Base-by-base conservation (phyloP, 2,113 vertebrate species). In the Aramus guarauna region DNA sequence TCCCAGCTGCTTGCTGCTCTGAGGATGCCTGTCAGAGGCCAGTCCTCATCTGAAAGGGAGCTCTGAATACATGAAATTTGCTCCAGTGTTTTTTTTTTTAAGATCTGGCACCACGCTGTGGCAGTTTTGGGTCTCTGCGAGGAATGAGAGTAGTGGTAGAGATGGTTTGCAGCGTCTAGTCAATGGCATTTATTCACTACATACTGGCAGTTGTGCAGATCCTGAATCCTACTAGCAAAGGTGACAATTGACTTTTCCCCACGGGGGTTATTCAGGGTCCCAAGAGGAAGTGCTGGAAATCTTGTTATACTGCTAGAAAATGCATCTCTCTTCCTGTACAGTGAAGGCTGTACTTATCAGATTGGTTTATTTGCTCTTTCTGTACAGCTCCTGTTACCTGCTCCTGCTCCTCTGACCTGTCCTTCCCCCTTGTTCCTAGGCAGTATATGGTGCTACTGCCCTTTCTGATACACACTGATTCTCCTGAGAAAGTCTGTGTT, bases 391-490 rank as follows among this genome's bases (percentile, higher is more conserved):
- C 56, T 52, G 11, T 76, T 76, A 37, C n/a, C 29, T 73, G 15
- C 60, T 86, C 43, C 34, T 62, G 41, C 29, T 53, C 5, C 15
- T 91, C 75, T 96, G 41, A 95, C 58, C 20, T 36, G 22, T 27
- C 16, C 14, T 56, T 63, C 21, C 66, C 19, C 39, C 23, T 5
- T 64, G 4, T 90, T 75, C 12, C 23, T 83, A 98, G 98, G 79
- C 96, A 98, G 34, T 98, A 98, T 24, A 34, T 98, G 96, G 96
- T 96, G 69, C 36, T 96, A 2, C n/a, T 97, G 72, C 96, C 96
- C 45, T 92, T 30, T 43, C 3, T 96, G 80, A 88, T 97, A 60
- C 88, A 79, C 64, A 80, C 79, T 0, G 53, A 94, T 48, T 88
- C 95, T 69, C 30, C 77, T 4, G 97, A 98, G 87, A 98, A 97